Conservation (phyloP, 2,888 invertebrate genomes). For the Blera fallax region DNA sequence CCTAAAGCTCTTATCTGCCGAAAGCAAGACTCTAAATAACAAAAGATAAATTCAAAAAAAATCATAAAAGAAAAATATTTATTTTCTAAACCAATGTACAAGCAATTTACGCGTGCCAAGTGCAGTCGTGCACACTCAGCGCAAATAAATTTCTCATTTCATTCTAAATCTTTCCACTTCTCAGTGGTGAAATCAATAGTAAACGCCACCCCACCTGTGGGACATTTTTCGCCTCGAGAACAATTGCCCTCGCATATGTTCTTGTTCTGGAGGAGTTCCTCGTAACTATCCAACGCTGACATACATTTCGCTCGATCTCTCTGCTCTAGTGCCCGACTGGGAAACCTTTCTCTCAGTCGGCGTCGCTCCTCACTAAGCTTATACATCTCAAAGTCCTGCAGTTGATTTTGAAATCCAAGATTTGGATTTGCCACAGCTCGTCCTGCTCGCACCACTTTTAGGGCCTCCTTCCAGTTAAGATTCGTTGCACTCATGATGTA, state of each 20-base stretch:
- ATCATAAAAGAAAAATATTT: neutral
- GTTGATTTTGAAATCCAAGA: slow-evolving; percentile 96
- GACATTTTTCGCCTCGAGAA: slow-evolving; percentile 91
- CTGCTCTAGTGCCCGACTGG: slow-evolving; percentile 88
- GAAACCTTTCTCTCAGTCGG: slow-evolving; percentile 91
- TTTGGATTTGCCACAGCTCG: slow-evolving; percentile 97
- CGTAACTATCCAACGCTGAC: slow-evolving; percentile 91
- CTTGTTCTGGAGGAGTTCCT: slow-evolving; percentile 88
- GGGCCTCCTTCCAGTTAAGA: slow-evolving; percentile 94
- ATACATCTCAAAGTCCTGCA: slow-evolving; percentile 94
- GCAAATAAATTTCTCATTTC: neutral
- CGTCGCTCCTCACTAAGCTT: slow-evolving; percentile 92
- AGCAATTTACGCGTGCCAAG: slow-evolving; percentile 5
- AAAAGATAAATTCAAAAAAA: neutral
- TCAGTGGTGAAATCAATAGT: slow-evolving; percentile 74
- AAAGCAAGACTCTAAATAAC: neutral
- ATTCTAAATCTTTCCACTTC: slow-evolving; percentile 73
- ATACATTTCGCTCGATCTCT: slow-evolving; percentile 90
- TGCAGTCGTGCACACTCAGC: neutral
- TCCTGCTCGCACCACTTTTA: slow-evolving; percentile 96
- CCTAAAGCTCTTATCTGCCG: no score
- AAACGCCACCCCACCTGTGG: slow-evolving; percentile 85
- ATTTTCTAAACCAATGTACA: slow-evolving; percentile 15
- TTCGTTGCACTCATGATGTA: slow-evolving; percentile 97
- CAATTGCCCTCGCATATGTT: slow-evolving; percentile 95